phyloP scores from a whole-genome alignment of 2,888 invertebrate species.

The Electrophaes corylata region DNA sequence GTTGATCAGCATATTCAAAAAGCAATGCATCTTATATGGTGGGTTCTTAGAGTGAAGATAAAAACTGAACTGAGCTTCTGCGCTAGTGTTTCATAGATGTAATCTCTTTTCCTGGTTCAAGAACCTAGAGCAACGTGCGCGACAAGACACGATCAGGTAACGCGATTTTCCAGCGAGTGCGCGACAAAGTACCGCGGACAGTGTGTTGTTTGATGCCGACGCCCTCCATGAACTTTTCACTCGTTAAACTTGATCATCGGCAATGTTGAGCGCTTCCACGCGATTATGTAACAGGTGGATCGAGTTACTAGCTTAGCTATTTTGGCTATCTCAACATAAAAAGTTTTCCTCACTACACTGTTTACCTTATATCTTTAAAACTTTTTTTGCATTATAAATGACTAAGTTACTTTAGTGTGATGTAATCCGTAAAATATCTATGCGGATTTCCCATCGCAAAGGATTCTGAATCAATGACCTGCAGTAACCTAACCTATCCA shows the following conservation, averaged over 20 bases:
- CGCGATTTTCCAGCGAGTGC: conserved; percentile 70
- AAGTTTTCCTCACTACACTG: not conserved
- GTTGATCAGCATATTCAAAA: not conserved
- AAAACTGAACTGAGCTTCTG: not conserved
- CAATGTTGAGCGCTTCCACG: conserved; percentile 55
- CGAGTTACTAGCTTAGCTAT: conserved; percentile 46
- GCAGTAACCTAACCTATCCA: conserved; percentile 40
- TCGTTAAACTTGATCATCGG: conserved; percentile 77
- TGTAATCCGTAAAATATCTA: conserved; percentile 4
- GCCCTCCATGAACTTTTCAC: conserved; percentile 79
- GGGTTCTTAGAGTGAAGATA: not conserved
- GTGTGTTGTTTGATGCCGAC: conserved; percentile 58
- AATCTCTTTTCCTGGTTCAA: conserved; percentile 60
- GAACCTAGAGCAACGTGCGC: conserved; percentile 36
- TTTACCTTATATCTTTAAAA: not conserved
- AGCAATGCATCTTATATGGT: not conserved
- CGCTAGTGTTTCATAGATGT: conserved; percentile 20
- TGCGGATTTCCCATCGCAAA: conserved; percentile 32
- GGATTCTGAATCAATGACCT: conserved; percentile 36
- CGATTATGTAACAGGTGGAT: conserved; percentile 62
- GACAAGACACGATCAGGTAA: conserved; percentile 57
- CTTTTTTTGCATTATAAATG: not conserved
- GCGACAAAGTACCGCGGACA: conserved; percentile 64
- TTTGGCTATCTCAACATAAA: conserved; percentile 4
- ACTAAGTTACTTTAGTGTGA: not conserved